Evolutionary conservation across 1,140 invertebrate genomes (phyloP), one percentile per base, ranked within the genome.

Genomic region (Arion vulgaris): DNA sequence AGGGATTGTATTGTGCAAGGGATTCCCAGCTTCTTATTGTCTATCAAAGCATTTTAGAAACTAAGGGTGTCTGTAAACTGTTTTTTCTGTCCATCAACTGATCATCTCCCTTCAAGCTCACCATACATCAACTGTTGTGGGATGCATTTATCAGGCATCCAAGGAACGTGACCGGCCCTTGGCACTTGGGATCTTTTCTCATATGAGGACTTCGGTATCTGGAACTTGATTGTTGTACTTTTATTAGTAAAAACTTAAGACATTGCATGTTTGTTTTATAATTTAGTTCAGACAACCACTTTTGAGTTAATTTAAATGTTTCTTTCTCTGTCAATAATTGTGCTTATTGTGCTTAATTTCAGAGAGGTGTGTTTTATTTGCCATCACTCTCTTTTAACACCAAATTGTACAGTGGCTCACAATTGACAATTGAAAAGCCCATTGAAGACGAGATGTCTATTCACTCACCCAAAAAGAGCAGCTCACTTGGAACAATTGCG

Each of bases 401-500:
- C 9, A 1, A n/a, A 23, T 32, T 28, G 2, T 7, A 66, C 28
- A 34, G 28, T 32, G 19, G 28, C 62, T 32, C 28, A 32, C 62
- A 5, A 13, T 66, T 34, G n/a, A 32, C 62, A 66, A 2, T 17
- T 13, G n/a, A 7, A 66, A 28, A 32, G 62, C 51, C 28, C 1
- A 66, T 66, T 66, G 62, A 7, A 32, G 62, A 32, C 28, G 32
- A 2, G 2, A 66, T 66, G 51, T 72, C 80, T 28, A 5, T 66
- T 28, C 76, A 51, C 45, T 66, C 51, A 19, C 77, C 82, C 11
- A 68, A 66, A 39, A 90, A 90, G 81, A 89, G 88, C 78, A 85
- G 80, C 38, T 90, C 89, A 5, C 69, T 89, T 28, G 85, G 86
- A 49, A 89, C 86, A 80, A 88, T 89, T 26, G 82, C 84, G 32